Conservation (phyloP, 2,797 vertebrate species). For the Melopsittacus undulatus region DNA sequence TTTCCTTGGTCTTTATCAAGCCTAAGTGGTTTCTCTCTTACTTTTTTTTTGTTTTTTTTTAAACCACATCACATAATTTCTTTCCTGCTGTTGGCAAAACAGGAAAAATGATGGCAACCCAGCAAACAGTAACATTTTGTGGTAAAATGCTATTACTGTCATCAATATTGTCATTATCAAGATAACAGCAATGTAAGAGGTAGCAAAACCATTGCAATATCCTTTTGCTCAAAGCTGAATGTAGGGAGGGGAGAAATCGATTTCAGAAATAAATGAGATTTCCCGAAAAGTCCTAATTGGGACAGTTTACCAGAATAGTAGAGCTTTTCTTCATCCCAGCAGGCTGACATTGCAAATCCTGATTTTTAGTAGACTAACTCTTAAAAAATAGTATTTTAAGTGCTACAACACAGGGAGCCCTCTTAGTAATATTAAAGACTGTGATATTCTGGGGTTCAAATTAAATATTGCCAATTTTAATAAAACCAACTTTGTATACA, state of each 20-base stretch:
- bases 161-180: neutral
- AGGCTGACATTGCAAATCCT: neutral
- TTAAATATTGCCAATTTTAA: neutral
- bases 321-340: neutral
- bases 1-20: neutral
- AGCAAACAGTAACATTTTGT: constrained; percentile 9
- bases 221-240: neutral
- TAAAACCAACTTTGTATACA: neutral
- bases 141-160: constrained; percentile 23
- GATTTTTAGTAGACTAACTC: neutral
- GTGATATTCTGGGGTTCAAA: neutral
- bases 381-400: neutral
- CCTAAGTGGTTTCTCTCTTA: neutral
- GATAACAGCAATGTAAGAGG: neutral
- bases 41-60: neutral
- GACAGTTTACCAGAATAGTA: neutral
- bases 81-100: neutral
- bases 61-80: neutral
- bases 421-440: neutral
- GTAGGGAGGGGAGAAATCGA: neutral
- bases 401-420: neutral
- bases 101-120: neutral
- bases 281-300: neutral
- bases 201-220: neutral
- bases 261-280: neutral